These are phyloP conservation scores for Amaurobius ferox DNA, from an alignment of 2,888 invertebrate genomes.

Conservation along the genomic window DNA sequence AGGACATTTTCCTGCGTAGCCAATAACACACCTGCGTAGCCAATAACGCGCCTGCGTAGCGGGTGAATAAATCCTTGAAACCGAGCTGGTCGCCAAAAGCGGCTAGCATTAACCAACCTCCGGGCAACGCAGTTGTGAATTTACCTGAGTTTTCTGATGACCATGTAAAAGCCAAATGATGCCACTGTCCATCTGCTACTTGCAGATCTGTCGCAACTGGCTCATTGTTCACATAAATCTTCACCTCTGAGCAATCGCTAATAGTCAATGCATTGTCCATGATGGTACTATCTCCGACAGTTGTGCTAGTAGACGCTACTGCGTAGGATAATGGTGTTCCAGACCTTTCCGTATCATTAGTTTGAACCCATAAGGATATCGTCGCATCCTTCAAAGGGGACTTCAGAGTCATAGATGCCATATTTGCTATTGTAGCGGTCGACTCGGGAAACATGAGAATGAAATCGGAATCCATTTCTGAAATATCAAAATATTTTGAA, in stretches of 20 bases:
- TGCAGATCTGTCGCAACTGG: slow-evolving; percentile 54
- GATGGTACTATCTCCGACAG: background rate
- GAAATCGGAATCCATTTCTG: slow-evolving; percentile 51
- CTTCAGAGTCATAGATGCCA: slow-evolving; percentile 30
- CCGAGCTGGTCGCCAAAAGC: too few relatives aligned
- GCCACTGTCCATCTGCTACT: slow-evolving; percentile 62
- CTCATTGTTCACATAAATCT: slow-evolving; percentile 61
- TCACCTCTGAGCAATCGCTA: slow-evolving; percentile 44
- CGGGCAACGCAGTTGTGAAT: too few relatives aligned
- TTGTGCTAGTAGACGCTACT: slow-evolving; percentile 18
- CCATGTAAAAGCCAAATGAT: slow-evolving; percentile 65
- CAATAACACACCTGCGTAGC: too few relatives aligned
- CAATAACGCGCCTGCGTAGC: too few relatives aligned
- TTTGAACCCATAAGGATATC: slow-evolving; percentile 63
- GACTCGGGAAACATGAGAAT: slow-evolving; percentile 45
- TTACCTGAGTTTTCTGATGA: slow-evolving; percentile 56
- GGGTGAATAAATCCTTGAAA: too few relatives aligned
- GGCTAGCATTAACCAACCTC: too few relatives aligned
- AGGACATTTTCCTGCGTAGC: too few relatives aligned
- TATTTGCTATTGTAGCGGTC: slow-evolving; percentile 36
- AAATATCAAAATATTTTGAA: background rate
- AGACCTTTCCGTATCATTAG: slow-evolving; percentile 32
- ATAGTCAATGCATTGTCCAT: slow-evolving; percentile 59
- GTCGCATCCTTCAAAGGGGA: slow-evolving; percentile 41
- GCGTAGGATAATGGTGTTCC: slow-evolving; percentile 63